These are phyloP conservation scores for Sebastes kiyomatsui DNA, from an alignment of 2,797 vertebrate species.

Conservation along the genomic window DNA sequence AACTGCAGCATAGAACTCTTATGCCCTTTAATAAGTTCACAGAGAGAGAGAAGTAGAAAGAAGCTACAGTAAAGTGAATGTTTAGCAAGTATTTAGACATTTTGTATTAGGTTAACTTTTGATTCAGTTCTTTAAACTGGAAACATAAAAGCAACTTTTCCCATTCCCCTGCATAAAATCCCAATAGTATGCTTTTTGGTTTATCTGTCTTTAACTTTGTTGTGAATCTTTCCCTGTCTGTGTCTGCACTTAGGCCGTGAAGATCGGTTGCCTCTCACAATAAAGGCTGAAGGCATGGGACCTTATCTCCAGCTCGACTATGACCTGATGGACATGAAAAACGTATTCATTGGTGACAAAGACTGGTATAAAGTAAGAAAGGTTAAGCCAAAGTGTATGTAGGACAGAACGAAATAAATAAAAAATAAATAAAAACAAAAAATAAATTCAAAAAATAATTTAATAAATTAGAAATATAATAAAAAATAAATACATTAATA, in stretches of 20 bases:
- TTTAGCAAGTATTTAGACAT: background rate
- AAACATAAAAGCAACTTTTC: background rate
- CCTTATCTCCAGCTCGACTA: slow-evolving; percentile 83
- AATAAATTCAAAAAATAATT: no score
- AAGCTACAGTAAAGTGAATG: background rate
- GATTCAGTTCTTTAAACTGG: background rate
- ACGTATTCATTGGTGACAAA: slow-evolving; percentile 80
- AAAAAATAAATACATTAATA: no score
- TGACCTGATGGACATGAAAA: slow-evolving; percentile 80
- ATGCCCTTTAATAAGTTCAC: slow-evolving; percentile 2
- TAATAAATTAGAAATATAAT: no score
- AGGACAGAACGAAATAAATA: no score
- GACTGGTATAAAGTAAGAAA: slow-evolving; percentile 87
- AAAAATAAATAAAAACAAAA: no score
- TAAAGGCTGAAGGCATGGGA: slow-evolving; percentile 86
- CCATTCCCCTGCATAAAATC: background rate
- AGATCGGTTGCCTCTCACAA: slow-evolving; percentile 81
- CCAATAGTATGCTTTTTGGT: background rate
- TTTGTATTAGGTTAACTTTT: background rate
- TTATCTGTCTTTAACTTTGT: slow-evolving; percentile 1
- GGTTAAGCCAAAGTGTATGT: background rate
- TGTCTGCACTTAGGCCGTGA: slow-evolving; percentile 80
- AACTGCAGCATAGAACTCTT: background rate
- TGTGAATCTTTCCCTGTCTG: background rate
- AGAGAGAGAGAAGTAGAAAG: background rate